These are phyloP conservation scores for Galeopterus variegatus DNA, from an alignment of 2,113 vertebrate genomes.

Conservation along the genomic window DNA sequence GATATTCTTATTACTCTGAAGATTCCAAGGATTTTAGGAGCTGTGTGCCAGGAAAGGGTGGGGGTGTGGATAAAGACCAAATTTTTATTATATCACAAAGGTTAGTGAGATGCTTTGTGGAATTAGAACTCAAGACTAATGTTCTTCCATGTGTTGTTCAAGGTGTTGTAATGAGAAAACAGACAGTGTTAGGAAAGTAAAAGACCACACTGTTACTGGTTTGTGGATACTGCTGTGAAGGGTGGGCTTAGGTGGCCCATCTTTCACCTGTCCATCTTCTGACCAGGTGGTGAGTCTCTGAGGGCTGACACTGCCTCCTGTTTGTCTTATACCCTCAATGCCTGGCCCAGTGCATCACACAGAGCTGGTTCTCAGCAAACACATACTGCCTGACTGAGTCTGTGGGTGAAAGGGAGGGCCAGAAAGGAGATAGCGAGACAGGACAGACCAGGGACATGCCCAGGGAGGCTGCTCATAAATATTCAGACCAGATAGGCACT, in stretches of 20 bases:
- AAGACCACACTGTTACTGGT: not conserved
- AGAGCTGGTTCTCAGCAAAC: not conserved
- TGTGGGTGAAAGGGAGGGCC: not conserved
- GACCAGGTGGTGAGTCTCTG: not conserved
- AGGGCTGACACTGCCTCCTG: not conserved
- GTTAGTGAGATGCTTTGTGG: not conserved
- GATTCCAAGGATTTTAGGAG: not conserved
- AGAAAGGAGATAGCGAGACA: not conserved
- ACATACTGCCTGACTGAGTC: not conserved
- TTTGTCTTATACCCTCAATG: not conserved
- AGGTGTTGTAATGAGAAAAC: not conserved
- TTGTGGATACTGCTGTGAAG: not conserved
- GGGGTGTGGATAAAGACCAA: not conserved
- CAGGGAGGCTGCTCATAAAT: too few relatives aligned
- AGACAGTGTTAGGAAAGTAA: not conserved
- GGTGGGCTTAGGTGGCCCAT: too few relatives aligned
- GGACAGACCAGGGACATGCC: too few relatives aligned
- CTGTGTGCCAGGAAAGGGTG: not conserved
- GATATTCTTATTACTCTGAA: not conserved
- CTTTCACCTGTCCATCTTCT: not conserved
- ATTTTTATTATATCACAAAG: not conserved
- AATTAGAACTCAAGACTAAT: not conserved
- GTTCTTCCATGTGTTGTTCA: not conserved
- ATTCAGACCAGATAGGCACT: too few relatives aligned
- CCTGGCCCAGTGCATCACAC: not conserved